A percentile compares a stretch with the other conserved stretches of the same genome.
These are phyloP conservation scores for Ypsolopha sequella DNA, from an alignment of 2,888 invertebrate genomes.

Conservation along the genomic window DNA sequence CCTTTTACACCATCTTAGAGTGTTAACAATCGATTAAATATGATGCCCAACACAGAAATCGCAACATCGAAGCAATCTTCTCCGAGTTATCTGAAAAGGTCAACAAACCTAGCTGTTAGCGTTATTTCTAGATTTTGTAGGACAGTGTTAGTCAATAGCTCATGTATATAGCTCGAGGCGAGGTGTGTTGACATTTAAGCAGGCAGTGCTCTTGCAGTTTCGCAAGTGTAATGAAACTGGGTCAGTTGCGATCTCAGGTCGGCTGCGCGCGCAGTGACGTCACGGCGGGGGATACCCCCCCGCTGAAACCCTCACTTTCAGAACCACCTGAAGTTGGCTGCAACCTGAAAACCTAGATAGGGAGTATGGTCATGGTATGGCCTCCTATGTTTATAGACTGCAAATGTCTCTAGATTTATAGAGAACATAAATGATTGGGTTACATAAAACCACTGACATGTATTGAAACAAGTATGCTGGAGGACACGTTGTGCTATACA, in stretches of 20 bases:
- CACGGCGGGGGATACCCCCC: conserved; percentile 23
- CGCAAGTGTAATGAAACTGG: conserved; percentile 45
- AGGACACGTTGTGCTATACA: too few relatives aligned
- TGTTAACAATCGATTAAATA: neutral
- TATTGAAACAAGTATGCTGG: too few relatives aligned
- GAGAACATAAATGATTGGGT: too few relatives aligned
- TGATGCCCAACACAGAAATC: neutral
- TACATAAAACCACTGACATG: too few relatives aligned
- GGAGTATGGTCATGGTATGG: too few relatives aligned
- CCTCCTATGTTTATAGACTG: neutral
- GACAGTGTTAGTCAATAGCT: conserved; percentile 38
- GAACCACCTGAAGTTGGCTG: conserved; percentile 8
- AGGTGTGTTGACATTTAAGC: conserved; percentile 54
- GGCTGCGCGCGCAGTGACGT: conserved; percentile 62
- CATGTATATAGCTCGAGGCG: conserved; percentile 23
- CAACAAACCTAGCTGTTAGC: neutral
- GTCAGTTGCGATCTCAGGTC: conserved; percentile 28
- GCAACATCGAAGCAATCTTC: neutral
- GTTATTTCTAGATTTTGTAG: conserved; percentile 10
- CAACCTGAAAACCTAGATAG: neutral
- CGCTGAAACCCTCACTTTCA: conserved; percentile 44
- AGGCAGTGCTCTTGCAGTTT: conserved; percentile 23
- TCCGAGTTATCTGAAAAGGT: neutral
- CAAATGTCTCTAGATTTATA: neutral
- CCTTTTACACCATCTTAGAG: neutral